Percentiles rank a stretch among this genome's conserved stretches.
Conservation (phyloP, 2,113 vertebrate genomes). For the Prunella himalayana region DNA sequence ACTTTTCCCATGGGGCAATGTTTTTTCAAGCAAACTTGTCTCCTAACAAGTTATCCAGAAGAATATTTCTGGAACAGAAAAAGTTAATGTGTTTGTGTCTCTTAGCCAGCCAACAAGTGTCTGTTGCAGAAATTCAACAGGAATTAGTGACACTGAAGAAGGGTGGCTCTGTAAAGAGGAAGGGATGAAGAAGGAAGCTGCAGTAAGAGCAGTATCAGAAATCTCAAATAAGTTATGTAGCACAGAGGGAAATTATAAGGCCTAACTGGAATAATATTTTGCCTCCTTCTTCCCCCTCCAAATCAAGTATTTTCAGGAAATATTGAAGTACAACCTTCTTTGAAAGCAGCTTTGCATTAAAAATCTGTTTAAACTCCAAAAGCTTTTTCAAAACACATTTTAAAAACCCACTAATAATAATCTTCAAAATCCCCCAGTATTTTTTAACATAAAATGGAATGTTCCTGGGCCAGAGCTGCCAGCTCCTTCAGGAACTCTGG, state of each 20-base stretch:
- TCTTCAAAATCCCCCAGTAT: constrained; percentile 80
- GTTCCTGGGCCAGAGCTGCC: constrained; percentile 92
- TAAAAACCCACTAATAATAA: constrained; percentile 49
- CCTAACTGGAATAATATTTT: constrained; percentile 10
- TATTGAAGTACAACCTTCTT: constrained; percentile 55
- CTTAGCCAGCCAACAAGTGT: not conserved
- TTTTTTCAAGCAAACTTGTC: not conserved
- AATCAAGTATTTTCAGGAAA: constrained; percentile 80
- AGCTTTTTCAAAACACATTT: not conserved
- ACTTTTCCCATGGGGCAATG: not conserved
- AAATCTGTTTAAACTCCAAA: constrained; percentile 46
- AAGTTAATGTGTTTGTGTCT: not conserved
- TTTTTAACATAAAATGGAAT: constrained; percentile 88
- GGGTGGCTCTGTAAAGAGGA: not conserved
- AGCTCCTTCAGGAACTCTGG: constrained; percentile 96
- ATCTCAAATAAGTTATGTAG: not conserved
- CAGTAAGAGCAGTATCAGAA: not conserved
- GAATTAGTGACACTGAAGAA: not conserved
- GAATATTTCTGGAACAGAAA: not conserved
- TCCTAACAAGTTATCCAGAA: not conserved
- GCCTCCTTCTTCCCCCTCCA: not conserved
- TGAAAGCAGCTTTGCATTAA: constrained; percentile 68
- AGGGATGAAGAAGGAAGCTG: not conserved
- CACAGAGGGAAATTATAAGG: constrained; percentile 2
- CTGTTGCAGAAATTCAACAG: not conserved